Percentiles rank a stretch among this genome's conserved stretches.
phyloP scores from a whole-genome alignment of 2,888 invertebrate genomes.

The Rotaria sp. region DNA sequence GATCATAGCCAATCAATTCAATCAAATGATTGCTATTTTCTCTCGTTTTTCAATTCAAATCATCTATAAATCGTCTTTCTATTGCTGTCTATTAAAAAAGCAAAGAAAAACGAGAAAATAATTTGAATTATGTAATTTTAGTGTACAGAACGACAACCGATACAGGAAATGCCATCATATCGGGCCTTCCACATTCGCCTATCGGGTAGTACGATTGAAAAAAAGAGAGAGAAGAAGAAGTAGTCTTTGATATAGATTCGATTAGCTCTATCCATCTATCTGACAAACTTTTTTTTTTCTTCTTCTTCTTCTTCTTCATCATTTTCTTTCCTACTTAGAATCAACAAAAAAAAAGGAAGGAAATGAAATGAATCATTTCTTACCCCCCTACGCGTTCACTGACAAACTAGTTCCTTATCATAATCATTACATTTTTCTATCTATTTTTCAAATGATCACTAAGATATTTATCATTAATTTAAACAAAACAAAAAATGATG shows the following conservation, averaged over 20 bases:
- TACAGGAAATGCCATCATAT: conserved; percentile 14
- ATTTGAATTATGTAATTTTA: not conserved
- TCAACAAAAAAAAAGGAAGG: conserved; percentile 17
- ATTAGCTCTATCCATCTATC: conserved; percentile 16
- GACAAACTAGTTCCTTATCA: conserved; percentile 9
- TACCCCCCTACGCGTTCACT: not conserved
- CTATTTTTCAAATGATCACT: not conserved
- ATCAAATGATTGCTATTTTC: conserved; percentile 22
- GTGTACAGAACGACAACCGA: not conserved
- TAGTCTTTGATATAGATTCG: conserved; percentile 21
- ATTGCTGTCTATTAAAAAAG: not conserved
- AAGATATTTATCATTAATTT: conserved; percentile 19
- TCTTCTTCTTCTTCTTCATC: not conserved
- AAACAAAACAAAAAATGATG: not conserved
- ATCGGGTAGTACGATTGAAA: conserved; percentile 9
- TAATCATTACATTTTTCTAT: conserved; percentile 1
- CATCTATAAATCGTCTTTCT: not conserved
- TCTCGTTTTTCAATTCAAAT: conserved; percentile 3
- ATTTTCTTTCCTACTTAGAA: not conserved
- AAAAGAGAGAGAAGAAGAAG: not conserved
- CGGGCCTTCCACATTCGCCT: not conserved
- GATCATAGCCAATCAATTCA: conserved; percentile 26
- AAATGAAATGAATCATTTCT: conserved; percentile 6
- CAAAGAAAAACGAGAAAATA: not conserved
- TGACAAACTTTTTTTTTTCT: conserved; percentile 7